Conservation (phyloP, 2,113 vertebrate genomes). For the Rhinoptilus africanus region DNA sequence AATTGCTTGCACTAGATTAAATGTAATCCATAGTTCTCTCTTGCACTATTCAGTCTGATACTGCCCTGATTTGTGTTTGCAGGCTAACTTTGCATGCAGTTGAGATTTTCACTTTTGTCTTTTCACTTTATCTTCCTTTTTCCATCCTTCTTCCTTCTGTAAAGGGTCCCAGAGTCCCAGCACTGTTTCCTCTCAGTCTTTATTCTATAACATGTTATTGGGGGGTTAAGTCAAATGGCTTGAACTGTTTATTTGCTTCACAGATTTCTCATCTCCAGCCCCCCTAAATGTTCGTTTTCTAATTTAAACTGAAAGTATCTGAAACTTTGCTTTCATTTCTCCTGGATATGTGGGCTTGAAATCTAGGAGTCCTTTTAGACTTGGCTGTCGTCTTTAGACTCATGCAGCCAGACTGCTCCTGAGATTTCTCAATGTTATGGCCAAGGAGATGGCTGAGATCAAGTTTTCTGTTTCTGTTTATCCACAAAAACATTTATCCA, state of each 20-base stretch:
- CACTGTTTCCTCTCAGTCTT: not conserved
- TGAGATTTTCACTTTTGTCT: not conserved
- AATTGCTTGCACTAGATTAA: not conserved
- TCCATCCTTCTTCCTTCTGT: not conserved
- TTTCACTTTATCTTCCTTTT: not conserved
- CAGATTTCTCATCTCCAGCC: not conserved
- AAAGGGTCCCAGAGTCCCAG: not conserved
- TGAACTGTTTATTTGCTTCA: not conserved
- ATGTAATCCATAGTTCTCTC: not conserved
- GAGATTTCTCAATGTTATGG: not conserved
- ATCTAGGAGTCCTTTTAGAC: not conserved
- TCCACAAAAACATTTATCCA: not conserved
- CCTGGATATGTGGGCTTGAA: not conserved
- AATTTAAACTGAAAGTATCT: not conserved
- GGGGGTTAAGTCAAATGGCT: not conserved
- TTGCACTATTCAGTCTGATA: not conserved
- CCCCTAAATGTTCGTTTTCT: not conserved
- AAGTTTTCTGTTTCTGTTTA: not conserved
- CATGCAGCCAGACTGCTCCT: not conserved
- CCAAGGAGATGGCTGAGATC: not conserved
- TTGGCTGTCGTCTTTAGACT: not conserved
- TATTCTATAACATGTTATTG: not conserved
- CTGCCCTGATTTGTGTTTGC: not conserved
- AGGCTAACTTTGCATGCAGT: not conserved
- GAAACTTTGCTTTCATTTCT: not conserved